These are phyloP conservation scores for Momotus momota DNA, from an alignment of 2,797 vertebrate genomes.

Conservation along the genomic window DNA sequence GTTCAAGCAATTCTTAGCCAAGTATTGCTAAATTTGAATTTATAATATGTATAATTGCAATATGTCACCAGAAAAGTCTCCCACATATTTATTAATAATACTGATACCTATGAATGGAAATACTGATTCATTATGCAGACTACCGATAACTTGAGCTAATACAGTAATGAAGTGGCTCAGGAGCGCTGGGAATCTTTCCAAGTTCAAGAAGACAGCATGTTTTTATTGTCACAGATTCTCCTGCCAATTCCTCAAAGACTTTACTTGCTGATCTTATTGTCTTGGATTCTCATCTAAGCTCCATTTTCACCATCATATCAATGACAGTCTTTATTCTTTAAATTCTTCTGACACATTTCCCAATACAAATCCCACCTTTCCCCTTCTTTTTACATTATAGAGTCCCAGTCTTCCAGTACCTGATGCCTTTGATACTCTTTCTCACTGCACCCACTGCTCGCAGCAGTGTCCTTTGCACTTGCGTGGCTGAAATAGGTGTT, in stretches of 20 bases:
- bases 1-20: background rate
- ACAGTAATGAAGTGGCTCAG: background rate
- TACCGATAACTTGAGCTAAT: background rate
- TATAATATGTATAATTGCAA: background rate
- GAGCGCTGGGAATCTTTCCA: background rate
- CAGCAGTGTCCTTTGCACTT: background rate
- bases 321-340: background rate
- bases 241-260: background rate
- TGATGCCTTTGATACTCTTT: background rate
- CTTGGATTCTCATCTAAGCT: background rate
- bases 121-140: background rate
- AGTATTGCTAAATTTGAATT: background rate
- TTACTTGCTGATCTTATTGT: background rate
- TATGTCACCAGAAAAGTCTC: background rate
- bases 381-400: background rate
- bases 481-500: background rate
- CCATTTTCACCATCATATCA: background rate
- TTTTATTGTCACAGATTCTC: background rate
- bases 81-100: background rate
- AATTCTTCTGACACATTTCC: background rate
- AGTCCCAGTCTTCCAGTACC: background rate
- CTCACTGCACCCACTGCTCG: background rate
- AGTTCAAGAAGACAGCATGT: background rate
- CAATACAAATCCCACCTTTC: background rate
- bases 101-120: background rate